Evolutionary conservation across 1,140 invertebrate genomes (phyloP).

Genomic region (Ceratina japonica): DNA sequence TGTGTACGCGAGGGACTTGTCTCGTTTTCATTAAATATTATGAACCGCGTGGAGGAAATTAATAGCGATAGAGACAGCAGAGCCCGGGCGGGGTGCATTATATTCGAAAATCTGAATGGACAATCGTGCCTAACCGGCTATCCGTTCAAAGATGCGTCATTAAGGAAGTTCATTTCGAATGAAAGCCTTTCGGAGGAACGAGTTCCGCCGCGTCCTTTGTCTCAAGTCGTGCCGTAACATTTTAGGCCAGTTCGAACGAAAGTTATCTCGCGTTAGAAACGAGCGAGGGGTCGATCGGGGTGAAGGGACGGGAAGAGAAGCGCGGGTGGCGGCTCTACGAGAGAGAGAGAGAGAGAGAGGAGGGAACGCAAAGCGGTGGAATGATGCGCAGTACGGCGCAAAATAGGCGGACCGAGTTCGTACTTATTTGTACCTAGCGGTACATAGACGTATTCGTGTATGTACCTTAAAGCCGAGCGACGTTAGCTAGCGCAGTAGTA

Average conservation of each 20-base stretch:
- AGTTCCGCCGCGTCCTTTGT: conserved; percentile 38
- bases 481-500: too few relatives aligned
- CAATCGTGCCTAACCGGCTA: background rate
- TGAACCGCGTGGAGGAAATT: background rate
- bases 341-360: too few relatives aligned
- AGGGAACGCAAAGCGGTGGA: background rate
- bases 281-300: conserved; percentile 24
- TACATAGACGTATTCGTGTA: conserved; percentile 23
- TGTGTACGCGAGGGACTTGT: background rate
- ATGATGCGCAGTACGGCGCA: conserved; percentile 38
- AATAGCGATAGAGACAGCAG: background rate
- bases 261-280: conserved; percentile 33
- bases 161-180: conserved; percentile 31
- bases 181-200: conserved; percentile 1
- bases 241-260: conserved; percentile 34
- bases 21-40: background rate
- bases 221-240: conserved; percentile 31
- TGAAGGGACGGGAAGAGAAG: background rate
- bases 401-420: conserved; percentile 39
- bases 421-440: conserved; percentile 39
- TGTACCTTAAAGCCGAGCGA: conserved; percentile 2
- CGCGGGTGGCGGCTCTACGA: background rate
- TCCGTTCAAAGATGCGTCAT: conserved; percentile 23
- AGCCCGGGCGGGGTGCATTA: background rate
- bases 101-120: background rate